These are phyloP conservation scores for Pachymerium ferrugineum DNA, from an alignment of 2,888 invertebrate species.

Conservation along the genomic window DNA sequence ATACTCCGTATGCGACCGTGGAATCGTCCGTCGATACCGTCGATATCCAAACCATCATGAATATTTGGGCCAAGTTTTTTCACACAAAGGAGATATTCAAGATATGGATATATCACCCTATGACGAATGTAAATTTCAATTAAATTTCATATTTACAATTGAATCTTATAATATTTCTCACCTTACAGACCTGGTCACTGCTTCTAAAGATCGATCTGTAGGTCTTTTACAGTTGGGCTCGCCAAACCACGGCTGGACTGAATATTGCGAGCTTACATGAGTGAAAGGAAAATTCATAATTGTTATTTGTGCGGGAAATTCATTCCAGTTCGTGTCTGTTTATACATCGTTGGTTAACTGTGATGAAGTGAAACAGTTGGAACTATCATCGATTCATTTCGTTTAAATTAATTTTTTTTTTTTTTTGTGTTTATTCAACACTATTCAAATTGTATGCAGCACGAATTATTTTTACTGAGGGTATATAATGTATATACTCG, in stretches of 20 bases:
- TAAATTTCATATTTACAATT: not conserved
- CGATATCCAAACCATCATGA: constrained; percentile 51
- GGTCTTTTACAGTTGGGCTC: constrained; percentile 50
- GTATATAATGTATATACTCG: not conserved
- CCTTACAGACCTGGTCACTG: constrained; percentile 49
- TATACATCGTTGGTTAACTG: not conserved
- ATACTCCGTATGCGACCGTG: constrained; percentile 50
- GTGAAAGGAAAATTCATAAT: not conserved
- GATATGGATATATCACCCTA: constrained; percentile 53
- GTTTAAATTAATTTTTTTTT: not conserved
- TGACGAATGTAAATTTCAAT: constrained; percentile 53
- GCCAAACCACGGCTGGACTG: constrained; percentile 52
- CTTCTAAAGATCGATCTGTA: constrained; percentile 51
- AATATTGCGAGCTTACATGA: constrained; percentile 51
- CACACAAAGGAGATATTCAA: constrained; percentile 50
- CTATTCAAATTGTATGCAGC: constrained; percentile 2
- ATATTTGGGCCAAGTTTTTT: constrained; percentile 51
- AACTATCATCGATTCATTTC: not conserved
- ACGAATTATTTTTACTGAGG: not conserved
- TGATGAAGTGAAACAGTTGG: not conserved
- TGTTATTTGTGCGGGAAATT: not conserved
- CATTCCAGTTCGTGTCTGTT: constrained; percentile 4
- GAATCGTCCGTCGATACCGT: constrained; percentile 49
- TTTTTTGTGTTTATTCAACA: not conserved
- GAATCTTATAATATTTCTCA: not conserved